Conservation (phyloP, 2,888 invertebrate genomes). For the Didymodactylos carnosus region DNA sequence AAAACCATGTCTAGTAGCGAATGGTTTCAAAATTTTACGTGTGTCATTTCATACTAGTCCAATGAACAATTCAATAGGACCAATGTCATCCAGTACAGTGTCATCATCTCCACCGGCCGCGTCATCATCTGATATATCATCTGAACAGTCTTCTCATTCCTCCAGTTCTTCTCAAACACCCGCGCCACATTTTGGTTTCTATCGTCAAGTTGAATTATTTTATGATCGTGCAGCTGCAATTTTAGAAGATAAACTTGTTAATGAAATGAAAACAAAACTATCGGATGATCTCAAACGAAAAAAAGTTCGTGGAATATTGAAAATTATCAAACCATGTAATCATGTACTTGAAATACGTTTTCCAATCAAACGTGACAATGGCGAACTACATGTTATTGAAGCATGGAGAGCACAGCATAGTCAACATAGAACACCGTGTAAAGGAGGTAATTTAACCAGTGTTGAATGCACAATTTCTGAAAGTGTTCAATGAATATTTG, state of each 20-base stretch:
- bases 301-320: conserved; percentile 78
- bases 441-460: too few species aligned
- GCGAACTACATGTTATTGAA: conserved; percentile 82
- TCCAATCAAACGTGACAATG: conserved; percentile 82
- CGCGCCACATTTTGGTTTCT: conserved; percentile 17
- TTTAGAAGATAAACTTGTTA: conserved; percentile 63
- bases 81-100: too few species aligned
- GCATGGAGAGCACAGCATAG: conserved; percentile 94
- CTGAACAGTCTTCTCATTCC: too few species aligned
- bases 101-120: too few species aligned
- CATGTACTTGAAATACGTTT: conserved; percentile 68
- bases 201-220: conserved; percentile 96
- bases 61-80: too few species aligned
- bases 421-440: conserved; percentile 85
- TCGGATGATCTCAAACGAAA: conserved; percentile 66
- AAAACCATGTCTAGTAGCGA: too few species aligned
- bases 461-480: too few species aligned
- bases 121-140: too few species aligned
- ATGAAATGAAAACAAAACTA: conserved; percentile 50
- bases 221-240: conserved; percentile 78
- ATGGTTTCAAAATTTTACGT: too few species aligned
- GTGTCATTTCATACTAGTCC: too few species aligned
- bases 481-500: too few species aligned
- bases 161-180: too few species aligned
- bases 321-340: conserved; percentile 90